Evolutionary conservation across 2,888 invertebrate species (phyloP), one percentile per base, ranked within the genome.

Genomic region (Matsumyia berberina): DNA sequence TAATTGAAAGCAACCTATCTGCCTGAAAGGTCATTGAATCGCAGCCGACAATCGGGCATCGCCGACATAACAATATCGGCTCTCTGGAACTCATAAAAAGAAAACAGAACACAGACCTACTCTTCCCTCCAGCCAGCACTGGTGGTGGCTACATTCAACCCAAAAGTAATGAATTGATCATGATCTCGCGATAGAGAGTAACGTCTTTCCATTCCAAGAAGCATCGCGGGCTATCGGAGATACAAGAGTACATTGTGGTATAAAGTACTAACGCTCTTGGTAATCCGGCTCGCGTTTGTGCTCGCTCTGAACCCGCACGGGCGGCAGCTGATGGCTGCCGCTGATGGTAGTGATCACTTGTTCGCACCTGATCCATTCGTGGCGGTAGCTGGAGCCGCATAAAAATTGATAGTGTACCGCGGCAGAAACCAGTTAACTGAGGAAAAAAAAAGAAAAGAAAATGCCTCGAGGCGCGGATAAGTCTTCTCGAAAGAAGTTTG

Each of bases 331-430:
- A 58, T 53, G 37, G 49, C 33, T 58, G 35, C 29, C 42, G 64
- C 70, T 51, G 77, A 74, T 72, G 53, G 39, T 37, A n/a, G 55
- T 58, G 67, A 57, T 78, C 82, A 67, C 78, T 83, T 83, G 78
- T 83, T 83, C 82, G 78, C 82, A 83, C 82, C 82, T 83, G 82
- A 78, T 83, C 78, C 78, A 66, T 67, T 72, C 78, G 72, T 60
- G 70, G 35, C 76, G 35, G 82, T 73, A 73, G 78, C 78, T 35
- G 12, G 24, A 33, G 24, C 35, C 51, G 44, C 53, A 29, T 44
- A 31, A 42, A 58, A 15, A 31, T 29, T 37, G 37, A 62, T 15
- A n/a, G 12, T 57, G 35, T 7, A 58, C 24, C n/a, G 15, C 12
- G 24, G 24, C 24, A 24, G 2, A 44, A 55, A 55, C 35, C 73